Evolutionary conservation across 2,888 invertebrate species (phyloP), one percentile per base, ranked within the genome.

Genomic region (Melangyna quadrimaculata): DNA sequence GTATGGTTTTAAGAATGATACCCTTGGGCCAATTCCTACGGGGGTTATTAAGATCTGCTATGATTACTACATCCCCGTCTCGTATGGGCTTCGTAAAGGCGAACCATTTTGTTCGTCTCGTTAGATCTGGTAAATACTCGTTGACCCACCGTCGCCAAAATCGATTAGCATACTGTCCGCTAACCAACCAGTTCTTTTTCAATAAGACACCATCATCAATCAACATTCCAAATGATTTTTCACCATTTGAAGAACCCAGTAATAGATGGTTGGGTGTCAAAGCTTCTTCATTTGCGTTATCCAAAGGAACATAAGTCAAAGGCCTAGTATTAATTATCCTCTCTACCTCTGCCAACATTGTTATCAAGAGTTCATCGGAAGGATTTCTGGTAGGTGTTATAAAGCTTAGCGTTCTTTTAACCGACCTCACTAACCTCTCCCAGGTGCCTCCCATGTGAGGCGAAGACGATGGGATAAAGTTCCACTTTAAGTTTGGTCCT

Each of bases 251-350:
- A 3, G 67, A 53, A 1, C 73, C 71, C 24, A 78, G n/a, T 19
- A 88, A 55, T 55, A 88, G 87, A 70, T 88, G 88, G 29, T 88
- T 88, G 4, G 88, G 88, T 0, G 88, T 88, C 14, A 89, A 65
- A 0, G 86, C 72, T 65, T 86, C 80, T 19, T 67, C 69, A 80
- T 88, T 22, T 51, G 22, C 12, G 80, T 73, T 10, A 32, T 27
- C 80, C 24, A 72, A 14, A 2, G 78, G 51, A 61, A 71, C 65
- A 29, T 70, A 63, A 14, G 59, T 72, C 27, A 77, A 37, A 19
- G 77, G 81, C 9, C n/a, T n/a, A 7, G 80, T 63, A 55, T 89
- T 89, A 2, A 89, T 87, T 8, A 88, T 73, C 43, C 57, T 67
- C 69, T 80, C 80, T 32, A 80, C 77, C 71, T 79, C 80, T 12